These are phyloP conservation scores for Potamilus streckersoni DNA, from an alignment of 1,140 invertebrate species.

Conservation along the genomic window DNA sequence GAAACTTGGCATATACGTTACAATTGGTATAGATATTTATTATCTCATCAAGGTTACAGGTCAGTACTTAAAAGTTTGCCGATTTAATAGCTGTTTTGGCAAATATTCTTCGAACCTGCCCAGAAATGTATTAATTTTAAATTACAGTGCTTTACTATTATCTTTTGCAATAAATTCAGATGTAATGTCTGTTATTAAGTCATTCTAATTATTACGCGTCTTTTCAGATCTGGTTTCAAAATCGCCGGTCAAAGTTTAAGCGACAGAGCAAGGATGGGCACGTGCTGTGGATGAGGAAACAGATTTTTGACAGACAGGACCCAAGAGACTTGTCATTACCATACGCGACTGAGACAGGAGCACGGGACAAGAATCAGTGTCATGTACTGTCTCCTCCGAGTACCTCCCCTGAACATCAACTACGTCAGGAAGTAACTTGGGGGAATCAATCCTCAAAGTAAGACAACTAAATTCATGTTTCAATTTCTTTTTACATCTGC, in stretches of 20 bases:
- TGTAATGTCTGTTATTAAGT: background rate
- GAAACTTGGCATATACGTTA: no score
- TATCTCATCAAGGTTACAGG: no score
- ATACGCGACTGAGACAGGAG: no score
- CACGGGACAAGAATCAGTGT: no score
- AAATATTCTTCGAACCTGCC: background rate
- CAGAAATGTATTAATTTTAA: background rate
- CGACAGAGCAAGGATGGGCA: conserved; percentile 44
- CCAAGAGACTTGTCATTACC: no score
- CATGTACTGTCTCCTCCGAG: no score
- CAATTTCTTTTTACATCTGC: no score
- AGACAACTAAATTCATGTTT: no score
- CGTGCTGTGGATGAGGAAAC: conserved; percentile 48
- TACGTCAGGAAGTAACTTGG: no score
- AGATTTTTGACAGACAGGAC: conserved; percentile 35
- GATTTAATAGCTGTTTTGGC: background rate
- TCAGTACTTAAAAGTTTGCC: background rate
- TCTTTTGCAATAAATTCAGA: background rate
- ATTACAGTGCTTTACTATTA: background rate
- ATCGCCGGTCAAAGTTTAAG: conserved; percentile 50
- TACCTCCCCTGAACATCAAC: no score
- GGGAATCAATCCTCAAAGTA: no score
- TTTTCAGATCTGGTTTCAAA: conserved; percentile 54
- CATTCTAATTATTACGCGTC: background rate
- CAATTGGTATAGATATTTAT: no score